Evolutionary conservation across 2,888 invertebrate species (phyloP).

Genomic region (Allolobophora icterica): DNA sequence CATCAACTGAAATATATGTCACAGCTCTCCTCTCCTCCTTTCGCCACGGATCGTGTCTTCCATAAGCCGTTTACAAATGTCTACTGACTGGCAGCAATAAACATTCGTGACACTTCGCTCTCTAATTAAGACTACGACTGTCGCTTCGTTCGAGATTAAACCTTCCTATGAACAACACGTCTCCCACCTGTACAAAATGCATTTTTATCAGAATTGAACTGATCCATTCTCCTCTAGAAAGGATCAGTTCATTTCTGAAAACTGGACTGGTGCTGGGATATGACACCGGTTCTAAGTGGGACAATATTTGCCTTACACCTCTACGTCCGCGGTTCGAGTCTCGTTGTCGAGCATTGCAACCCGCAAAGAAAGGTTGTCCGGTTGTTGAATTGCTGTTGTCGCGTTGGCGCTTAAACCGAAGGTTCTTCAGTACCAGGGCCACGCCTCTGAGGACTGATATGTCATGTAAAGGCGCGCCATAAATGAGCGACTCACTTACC

Average conservation of each 20-base stretch:
- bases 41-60: background rate
- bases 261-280: background rate
- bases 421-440: background rate
- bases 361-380: too few species aligned
- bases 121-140: background rate
- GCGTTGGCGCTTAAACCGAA: background rate
- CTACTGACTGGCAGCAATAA: background rate
- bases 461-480: background rate
- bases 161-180: background rate
- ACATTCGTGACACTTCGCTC: background rate
- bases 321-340: too few species aligned
- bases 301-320: too few species aligned
- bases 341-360: too few species aligned
- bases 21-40: background rate
- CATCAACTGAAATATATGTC: background rate
- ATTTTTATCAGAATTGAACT: too few species aligned
- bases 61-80: background rate
- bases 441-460: background rate
- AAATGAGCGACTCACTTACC: background rate
- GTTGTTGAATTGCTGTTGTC: background rate
- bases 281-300: background rate
- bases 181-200: background rate
- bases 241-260: background rate
- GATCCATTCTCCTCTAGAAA: too few species aligned
- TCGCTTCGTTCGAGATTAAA: background rate